Evolutionary conservation across 2,113 vertebrate genomes (phyloP).

Genomic region (Eonycteris spelaea): DNA sequence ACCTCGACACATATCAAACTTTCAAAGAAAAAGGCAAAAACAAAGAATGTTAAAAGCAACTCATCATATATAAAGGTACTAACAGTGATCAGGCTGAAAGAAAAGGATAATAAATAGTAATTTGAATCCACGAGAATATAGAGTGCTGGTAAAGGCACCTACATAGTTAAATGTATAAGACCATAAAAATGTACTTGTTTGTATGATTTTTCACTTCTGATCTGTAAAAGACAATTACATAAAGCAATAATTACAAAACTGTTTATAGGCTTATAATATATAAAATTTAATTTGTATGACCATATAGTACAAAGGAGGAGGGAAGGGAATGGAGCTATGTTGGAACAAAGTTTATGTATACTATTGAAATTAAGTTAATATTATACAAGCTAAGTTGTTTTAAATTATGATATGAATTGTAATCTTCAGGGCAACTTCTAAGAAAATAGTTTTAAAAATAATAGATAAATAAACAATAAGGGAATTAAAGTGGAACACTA

Average conservation of each 20-base stretch:
- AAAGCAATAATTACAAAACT: not conserved
- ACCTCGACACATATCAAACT: not conserved
- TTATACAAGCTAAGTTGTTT: not conserved
- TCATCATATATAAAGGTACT: not conserved
- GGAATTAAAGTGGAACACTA: not conserved
- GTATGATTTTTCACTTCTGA: not conserved
- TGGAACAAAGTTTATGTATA: not conserved
- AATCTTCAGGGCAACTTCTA: too few relatives aligned
- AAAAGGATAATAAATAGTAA: not conserved
- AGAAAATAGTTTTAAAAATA: too few relatives aligned
- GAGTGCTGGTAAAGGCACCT: not conserved
- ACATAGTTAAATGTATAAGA: not conserved
- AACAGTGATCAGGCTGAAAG: not conserved
- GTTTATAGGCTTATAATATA: not conserved
- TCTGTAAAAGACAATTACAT: not conserved
- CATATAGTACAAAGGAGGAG: not conserved
- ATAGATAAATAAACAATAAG: too few relatives aligned
- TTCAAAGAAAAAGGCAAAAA: not conserved
- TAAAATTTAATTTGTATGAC: not conserved
- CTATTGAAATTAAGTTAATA: not conserved
- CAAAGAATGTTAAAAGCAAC: not conserved
- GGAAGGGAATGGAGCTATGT: not conserved
- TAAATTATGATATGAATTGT: not conserved
- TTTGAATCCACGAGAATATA: not conserved
- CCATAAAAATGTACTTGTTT: not conserved